Evolutionary conservation across 1,140 invertebrate species (phyloP).

Genomic region (honey bee (Apis mellifera)): DNA sequence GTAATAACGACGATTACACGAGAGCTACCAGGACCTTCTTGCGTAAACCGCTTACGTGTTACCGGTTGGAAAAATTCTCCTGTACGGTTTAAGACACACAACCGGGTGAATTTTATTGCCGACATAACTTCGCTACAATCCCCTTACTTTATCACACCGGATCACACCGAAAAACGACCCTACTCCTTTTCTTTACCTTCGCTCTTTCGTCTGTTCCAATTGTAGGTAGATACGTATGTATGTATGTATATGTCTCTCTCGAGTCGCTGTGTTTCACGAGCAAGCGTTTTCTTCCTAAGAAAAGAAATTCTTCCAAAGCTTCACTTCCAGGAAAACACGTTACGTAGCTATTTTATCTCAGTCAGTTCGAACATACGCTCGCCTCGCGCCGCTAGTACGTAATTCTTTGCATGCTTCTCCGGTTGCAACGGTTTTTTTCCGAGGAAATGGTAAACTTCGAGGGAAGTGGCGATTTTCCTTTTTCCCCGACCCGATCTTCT

Average conservation of each 20-base stretch:
- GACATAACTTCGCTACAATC: constrained; percentile 9
- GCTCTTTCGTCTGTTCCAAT: neutral
- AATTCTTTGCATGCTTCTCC: neutral
- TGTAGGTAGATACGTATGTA: too few species aligned
- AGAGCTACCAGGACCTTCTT: constrained; percentile 12
- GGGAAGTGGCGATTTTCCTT: too few species aligned
- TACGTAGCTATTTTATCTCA: constrained; percentile 13
- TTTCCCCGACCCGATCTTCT: too few species aligned
- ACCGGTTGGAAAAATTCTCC: constrained; percentile 6
- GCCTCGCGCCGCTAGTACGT: neutral
- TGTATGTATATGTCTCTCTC: neutral
- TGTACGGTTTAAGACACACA: neutral
- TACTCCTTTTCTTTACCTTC: neutral
- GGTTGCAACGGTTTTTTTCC: constrained; percentile 1
- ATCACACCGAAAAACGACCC: constrained; percentile 19
- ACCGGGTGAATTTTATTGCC: constrained; percentile 22
- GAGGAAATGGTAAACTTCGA: neutral
- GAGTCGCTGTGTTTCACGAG: neutral
- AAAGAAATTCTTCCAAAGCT: constrained; percentile 13
- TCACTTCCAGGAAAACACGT: neutral
- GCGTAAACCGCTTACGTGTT: constrained; percentile 25
- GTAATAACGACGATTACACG: constrained; percentile 35
- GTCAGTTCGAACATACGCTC: neutral
- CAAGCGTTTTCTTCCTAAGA: neutral
- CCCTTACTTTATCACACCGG: constrained; percentile 7